Evolutionary conservation across 35 echinoderm and acorn worm species (phyloP).

Genomic region (Lytechinus variegatus): DNA sequence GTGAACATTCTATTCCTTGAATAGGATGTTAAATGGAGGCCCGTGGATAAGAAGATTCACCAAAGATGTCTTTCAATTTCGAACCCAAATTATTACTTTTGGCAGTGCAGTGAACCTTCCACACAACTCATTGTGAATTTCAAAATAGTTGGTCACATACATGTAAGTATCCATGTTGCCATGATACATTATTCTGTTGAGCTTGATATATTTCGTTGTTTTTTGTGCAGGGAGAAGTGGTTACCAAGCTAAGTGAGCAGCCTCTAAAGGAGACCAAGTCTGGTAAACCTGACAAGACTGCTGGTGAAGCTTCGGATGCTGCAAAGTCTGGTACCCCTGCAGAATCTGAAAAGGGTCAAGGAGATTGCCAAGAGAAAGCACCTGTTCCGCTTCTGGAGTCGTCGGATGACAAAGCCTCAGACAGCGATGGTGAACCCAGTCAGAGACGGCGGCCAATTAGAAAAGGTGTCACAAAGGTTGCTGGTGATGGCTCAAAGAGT

Average conservation of each 20-base stretch:
- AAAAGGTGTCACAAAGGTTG: neutral
- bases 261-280: neutral
- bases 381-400: neutral
- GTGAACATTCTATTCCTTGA: too few relatives aligned
- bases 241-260: slow-evolving; percentile 6
- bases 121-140: too few relatives aligned
- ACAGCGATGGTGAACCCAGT: slow-evolving; percentile 31
- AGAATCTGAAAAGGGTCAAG: neutral
- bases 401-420: neutral
- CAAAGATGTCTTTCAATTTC: too few relatives aligned
- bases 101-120: too few relatives aligned
- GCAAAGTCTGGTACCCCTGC: neutral
- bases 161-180: too few relatives aligned
- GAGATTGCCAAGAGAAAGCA: neutral
- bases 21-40: too few relatives aligned
- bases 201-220: neutral
- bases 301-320: neutral
- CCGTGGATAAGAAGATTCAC: too few relatives aligned
- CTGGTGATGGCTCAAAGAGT: neutral
- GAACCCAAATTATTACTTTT: too few relatives aligned
- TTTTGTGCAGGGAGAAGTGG: slow-evolving; percentile 18
- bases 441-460: neutral
- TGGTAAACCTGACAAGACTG: neutral
- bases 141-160: too few relatives aligned
- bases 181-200: neutral